Base-by-base conservation (phyloP, 2,113 vertebrate genomes). In the Maccullochella peelii region DNA sequence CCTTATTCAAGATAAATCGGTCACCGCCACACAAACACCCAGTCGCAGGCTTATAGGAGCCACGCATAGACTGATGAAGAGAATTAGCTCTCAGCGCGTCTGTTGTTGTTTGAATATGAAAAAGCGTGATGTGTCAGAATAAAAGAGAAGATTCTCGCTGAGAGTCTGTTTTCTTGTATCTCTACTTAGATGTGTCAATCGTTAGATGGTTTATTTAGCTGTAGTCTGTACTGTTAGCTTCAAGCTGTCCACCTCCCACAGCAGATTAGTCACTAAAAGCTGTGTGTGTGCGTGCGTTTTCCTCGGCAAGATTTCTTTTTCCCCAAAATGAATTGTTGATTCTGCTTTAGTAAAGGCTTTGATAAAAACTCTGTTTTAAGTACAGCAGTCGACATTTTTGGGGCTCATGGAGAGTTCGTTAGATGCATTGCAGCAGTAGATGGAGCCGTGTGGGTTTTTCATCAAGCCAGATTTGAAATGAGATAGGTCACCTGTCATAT, bases 161-260 rank as follows among this genome's bases (percentile, higher is more conserved):
- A 75, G 86, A 82, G 75, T 88, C 86, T 72, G 77, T 92, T 93
- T 88, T 82, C 84, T 91, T 83, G 72, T 90, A 90, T 94, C 89
- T 92, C 74, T 55, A 87, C 91, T 88, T 88, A 86, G 90, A 92
- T 86, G 85, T 92, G 93, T 90, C 89, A 91, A 89, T 90, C 91
- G 83, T 94, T 89, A 83, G 89, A 92, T 92, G 92, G 87, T 93
- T 94, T 94, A 92, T 93, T 93, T 93, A 94, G 86, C 90, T 91
- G 83, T 82, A 91, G 92, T 92, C 91, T 80, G 85, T 82, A 74
- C 80, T 81, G 85, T 90, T 91, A 65, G 88, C 87, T 89, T 91
- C 90, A 94, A 93, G 93, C 92, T 93, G 93, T 94, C 91, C 90
- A 93, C 94, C 92, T 90, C 93, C 92, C 91, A 93, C 92, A 77